Evolutionary conservation across 1,140 invertebrate genomes (phyloP).

Genomic region (Rhyacophila brunnea): DNA sequence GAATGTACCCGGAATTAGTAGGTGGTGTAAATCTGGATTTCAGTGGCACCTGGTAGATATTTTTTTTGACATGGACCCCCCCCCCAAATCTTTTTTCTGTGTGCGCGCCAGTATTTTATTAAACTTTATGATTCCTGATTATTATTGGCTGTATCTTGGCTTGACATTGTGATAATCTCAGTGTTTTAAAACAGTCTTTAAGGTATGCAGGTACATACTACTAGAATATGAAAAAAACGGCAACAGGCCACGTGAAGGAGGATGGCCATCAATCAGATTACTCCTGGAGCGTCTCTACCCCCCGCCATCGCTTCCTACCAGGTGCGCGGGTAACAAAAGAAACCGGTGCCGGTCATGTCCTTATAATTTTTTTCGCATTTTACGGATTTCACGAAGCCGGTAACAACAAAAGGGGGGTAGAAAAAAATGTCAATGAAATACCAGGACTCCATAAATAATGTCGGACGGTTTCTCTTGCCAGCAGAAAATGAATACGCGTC

Average conservation of each 20-base stretch:
- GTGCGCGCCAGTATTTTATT: too few relatives aligned
- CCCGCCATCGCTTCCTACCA: constrained; percentile 33
- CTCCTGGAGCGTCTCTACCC: constrained; percentile 6
- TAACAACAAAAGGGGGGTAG: constrained; percentile 5
- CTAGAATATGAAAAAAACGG: too few relatives aligned
- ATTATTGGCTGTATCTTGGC: too few relatives aligned
- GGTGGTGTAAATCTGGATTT: too few relatives aligned
- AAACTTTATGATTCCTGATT: too few relatives aligned
- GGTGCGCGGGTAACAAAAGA: constrained; percentile 24
- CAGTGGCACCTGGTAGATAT: too few relatives aligned
- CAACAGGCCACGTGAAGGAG: constrained; percentile 3
- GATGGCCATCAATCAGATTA: constrained; percentile 32
- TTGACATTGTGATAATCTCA: too few relatives aligned
- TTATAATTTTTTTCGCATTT: constrained; percentile 34
- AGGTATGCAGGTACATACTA: too few relatives aligned
- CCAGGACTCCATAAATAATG: constrained; percentile 33
- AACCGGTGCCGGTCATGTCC: constrained; percentile 14
- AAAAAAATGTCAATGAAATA: constrained; percentile 35
- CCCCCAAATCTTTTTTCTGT: too few relatives aligned
- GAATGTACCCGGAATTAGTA: too few relatives aligned
- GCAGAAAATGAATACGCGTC: constrained; percentile 20
- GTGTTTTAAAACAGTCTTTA: too few relatives aligned
- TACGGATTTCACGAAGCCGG: constrained; percentile 31
- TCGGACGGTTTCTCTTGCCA: constrained; percentile 17
- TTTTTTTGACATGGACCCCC: too few relatives aligned